Conservation (phyloP, 2,888 invertebrate species). For the Leucophora obtusa region DNA sequence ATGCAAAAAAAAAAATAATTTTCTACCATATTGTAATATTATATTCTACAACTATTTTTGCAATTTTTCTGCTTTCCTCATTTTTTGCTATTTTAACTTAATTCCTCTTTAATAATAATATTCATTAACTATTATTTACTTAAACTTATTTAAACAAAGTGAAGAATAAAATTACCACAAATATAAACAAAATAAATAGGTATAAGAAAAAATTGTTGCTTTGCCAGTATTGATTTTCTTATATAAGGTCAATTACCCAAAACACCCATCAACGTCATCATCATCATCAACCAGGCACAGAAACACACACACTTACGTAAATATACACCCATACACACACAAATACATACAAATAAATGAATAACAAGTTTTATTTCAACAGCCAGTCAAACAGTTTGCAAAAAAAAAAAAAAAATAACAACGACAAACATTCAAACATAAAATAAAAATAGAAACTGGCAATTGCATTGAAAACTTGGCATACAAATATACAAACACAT, state of each 20-base stretch:
- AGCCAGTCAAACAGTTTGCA: constrained; percentile 6
- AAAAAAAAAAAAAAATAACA: constrained; percentile 30
- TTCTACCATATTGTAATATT: too few relatives aligned
- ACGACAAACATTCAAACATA: constrained; percentile 31
- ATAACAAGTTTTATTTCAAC: constrained; percentile 3
- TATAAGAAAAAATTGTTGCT: constrained; percentile 51
- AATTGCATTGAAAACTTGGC: constrained; percentile 36
- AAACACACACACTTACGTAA: constrained; percentile 4
- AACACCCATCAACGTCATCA: constrained; percentile 55
- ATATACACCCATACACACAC: constrained; percentile 9
- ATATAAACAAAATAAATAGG: constrained; percentile 14
- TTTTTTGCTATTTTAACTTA: too few relatives aligned
- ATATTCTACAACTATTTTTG: too few relatives aligned
- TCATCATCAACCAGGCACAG: constrained; percentile 35
- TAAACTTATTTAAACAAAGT: constrained; percentile 44
- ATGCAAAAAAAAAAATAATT: too few relatives aligned
- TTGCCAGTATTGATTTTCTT: constrained; percentile 62
- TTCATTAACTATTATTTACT: constrained; percentile 58
- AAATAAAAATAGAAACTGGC: constrained; percentile 19
- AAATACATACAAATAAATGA: not conserved
- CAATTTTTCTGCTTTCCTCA: too few relatives aligned
- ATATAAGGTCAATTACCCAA: constrained; percentile 64
- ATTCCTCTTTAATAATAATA: constrained; percentile 5
- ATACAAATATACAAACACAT: constrained; percentile 8
- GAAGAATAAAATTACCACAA: constrained; percentile 35